Evolutionary conservation across 37 sponge, comb jelly and placozoan genomes (phyloP), one percentile per base, ranked within the genome.

Genomic region (Mnemiopsis leidyi): DNA sequence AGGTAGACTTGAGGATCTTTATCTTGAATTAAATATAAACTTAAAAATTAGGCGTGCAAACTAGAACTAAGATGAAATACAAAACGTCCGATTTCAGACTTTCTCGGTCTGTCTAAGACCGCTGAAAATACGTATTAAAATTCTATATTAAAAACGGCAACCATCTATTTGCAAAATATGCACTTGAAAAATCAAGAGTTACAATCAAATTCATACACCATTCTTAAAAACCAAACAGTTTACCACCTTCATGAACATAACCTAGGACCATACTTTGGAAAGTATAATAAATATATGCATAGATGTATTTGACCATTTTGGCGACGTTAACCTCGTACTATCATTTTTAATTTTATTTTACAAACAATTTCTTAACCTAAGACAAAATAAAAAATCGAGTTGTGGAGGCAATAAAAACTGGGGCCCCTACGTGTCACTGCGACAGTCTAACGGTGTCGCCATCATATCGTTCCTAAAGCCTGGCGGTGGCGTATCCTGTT

Each of bases 51-150:
- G 79, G 32, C 79, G 79, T 77, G 79, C 79, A 77, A 13, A 77
- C 79, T 77, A 77, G 32, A 13, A 77, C 79, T 77, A 77, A 77
- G 79, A 32, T 77, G 79, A 77, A 77, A 77, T 77, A 77, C 79
- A 77, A 77, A 77, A 69, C 61, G 61, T 48, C 61, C 61, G 32
- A 77, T 77, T 29, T 71, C 79, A 26, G 79, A 32, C 79, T 31
- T 48, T 77, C 79, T 1, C 35, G 79, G 79, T 18, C 79, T 34
- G 9, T 77, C 36, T 77, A 31, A 77, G 79, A 77, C 79, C 79
- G 79, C 79, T 77, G 79, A 77, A 13, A 31, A 77, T 77, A 77
- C 79, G 79, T 77, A 77, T 77, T 77, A 77, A 77, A 77, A 77
- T 77, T 34, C 79, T 77, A 26, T 77, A 77, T 77, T 77, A 77